Percentiles rank a stretch among this genome's conserved stretches.
Evolutionary conservation across 2,797 vertebrate species (phyloP).

Genomic region (Etheostoma nigrum): DNA sequence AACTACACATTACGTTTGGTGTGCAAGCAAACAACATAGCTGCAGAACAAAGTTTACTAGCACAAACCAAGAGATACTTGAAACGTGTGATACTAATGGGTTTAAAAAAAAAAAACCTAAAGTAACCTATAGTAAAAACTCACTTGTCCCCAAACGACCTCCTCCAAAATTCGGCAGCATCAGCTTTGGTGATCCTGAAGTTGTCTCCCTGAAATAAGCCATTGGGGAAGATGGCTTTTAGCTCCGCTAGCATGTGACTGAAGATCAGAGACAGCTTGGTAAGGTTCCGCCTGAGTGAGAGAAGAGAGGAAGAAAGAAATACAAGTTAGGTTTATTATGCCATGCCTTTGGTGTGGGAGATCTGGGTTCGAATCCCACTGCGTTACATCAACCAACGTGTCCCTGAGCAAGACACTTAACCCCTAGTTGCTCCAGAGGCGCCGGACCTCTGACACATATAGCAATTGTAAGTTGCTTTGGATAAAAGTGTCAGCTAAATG

Average conservation of each 20-base stretch:
- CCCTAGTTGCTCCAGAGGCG: no score
- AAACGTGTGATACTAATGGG: background rate
- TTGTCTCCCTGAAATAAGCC: slow-evolving; percentile 97
- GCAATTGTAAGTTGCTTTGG: no score
- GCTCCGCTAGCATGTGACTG: slow-evolving; percentile 98
- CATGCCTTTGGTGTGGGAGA: no score
- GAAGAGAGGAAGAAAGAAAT: background rate
- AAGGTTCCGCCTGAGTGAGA: slow-evolving; percentile 89
- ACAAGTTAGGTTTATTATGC: background rate
- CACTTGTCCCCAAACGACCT: slow-evolving; percentile 97
- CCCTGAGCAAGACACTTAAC: no score
- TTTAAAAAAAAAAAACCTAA: background rate
- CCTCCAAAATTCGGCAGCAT: slow-evolving; percentile 98
- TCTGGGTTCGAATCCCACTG: no score
- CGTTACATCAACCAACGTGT: no score
- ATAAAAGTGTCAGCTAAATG: no score
- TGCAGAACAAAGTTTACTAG: background rate
- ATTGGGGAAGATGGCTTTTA: slow-evolving; percentile 97
- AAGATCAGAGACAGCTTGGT: slow-evolving; percentile 98
- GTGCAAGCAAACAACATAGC: background rate
- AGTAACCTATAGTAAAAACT: slow-evolving; percentile 66
- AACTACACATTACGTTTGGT: background rate
- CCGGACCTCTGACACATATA: no score
- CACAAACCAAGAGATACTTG: background rate
- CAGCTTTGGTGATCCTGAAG: slow-evolving; percentile 98